Percentiles rank a stretch among this genome's conserved stretches.
phyloP scores from a whole-genome alignment of 2,113 vertebrate genomes.

The Oostethus manadensis region DNA sequence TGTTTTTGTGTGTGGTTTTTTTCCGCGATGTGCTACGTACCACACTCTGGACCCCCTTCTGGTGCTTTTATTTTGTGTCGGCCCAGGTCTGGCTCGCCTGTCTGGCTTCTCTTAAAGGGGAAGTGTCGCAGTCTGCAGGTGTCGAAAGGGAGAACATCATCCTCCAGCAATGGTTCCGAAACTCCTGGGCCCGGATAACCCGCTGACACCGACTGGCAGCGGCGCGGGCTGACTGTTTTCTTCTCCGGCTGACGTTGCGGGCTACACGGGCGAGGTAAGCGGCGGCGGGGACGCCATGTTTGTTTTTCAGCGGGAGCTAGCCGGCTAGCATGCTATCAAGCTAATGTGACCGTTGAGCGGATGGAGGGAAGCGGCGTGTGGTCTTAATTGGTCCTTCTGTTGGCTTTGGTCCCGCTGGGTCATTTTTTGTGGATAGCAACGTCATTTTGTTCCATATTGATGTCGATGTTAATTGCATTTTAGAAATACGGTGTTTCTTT shows the following conservation, averaged over 20 bases:
- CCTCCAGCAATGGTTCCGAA: slow-evolving; percentile 28
- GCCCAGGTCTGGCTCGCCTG: slow-evolving; percentile 58
- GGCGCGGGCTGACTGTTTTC: slow-evolving; percentile 4
- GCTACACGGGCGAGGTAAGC: slow-evolving; percentile 41
- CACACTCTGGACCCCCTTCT: no score
- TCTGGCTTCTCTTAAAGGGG: slow-evolving; percentile 69
- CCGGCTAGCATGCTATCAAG: slow-evolving; percentile 27
- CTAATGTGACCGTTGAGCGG: slow-evolving; percentile 51
- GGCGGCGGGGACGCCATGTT: neutral
- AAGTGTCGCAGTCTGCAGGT: slow-evolving; percentile 49
- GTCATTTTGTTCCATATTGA: no score
- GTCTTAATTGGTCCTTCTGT: neutral
- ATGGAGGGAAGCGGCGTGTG: neutral
- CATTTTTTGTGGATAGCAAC: no score
- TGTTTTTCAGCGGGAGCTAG: neutral
- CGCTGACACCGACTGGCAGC: slow-evolving; percentile 23
- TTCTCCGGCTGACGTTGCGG: slow-evolving; percentile 10
- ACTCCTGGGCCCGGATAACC: slow-evolving; percentile 15
- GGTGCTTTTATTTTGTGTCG: slow-evolving; percentile 43
- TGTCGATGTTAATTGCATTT: no score
- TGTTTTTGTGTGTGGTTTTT: no score
- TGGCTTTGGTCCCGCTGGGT: neutral
- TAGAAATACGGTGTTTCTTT: no score
- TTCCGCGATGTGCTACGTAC: no score
- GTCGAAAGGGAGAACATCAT: slow-evolving; percentile 15